These are phyloP conservation scores for Anguilla rostrata DNA, from an alignment of 2,113 vertebrate genomes.

Conservation along the genomic window DNA sequence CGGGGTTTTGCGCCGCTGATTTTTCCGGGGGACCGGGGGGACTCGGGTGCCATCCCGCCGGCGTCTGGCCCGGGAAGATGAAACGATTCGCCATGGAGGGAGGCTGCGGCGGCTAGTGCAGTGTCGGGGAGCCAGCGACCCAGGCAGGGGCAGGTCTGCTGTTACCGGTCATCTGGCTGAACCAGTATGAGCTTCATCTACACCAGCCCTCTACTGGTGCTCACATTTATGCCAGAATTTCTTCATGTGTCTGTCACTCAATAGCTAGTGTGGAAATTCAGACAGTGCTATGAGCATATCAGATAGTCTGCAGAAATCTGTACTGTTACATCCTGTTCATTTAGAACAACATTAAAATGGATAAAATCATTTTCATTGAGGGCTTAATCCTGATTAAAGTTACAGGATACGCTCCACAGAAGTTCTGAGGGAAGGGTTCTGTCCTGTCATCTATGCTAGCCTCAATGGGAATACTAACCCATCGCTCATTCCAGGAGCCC, in stretches of 20 bases:
- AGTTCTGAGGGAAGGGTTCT: background rate
- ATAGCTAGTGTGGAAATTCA: background rate
- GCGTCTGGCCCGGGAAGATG: conserved; percentile 31
- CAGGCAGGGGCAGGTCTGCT: background rate
- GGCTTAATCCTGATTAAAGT: too few relatives aligned
- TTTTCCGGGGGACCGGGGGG: conserved; percentile 72
- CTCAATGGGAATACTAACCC: background rate
- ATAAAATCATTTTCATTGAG: too few relatives aligned
- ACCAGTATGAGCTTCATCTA: background rate
- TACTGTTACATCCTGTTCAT: background rate
- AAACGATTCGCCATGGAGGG: conserved; percentile 13
- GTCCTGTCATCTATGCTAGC: background rate
- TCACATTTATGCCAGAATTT: background rate
- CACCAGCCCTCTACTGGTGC: background rate
- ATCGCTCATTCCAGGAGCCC: background rate
- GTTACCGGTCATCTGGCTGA: background rate
- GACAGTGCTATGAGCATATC: conserved; percentile 6
- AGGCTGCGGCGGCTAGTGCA: background rate
- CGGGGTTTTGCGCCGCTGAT: conserved; percentile 79
- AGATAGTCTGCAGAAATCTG: conserved; percentile 11
- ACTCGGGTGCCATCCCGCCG: conserved; percentile 67
- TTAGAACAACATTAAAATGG: background rate
- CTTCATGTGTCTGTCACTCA: background rate
- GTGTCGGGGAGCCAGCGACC: too few relatives aligned
- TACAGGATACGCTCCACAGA: too few relatives aligned